Conservation (phyloP, 2,113 vertebrate species). For the Baryphthengus martii region DNA sequence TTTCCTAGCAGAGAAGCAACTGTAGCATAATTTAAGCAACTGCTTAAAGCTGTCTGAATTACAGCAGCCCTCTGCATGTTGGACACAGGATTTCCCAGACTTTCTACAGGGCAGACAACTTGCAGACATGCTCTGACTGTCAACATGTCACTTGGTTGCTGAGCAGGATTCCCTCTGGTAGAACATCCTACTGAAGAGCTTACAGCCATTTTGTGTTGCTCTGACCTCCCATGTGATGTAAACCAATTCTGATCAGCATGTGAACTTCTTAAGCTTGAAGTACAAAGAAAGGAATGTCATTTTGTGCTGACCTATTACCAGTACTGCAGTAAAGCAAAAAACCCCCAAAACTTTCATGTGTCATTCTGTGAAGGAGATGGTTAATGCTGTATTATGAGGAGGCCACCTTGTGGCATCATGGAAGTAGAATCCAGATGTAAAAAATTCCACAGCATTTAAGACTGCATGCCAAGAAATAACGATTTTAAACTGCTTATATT, state of each 20-base stretch:
- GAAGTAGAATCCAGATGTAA: background rate
- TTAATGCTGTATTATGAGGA: background rate
- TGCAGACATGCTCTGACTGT: background rate
- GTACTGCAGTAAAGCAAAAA: background rate
- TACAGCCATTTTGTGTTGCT: background rate
- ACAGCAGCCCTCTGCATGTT: background rate
- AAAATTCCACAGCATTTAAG: background rate
- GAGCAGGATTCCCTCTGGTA: background rate
- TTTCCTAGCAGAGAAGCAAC: background rate
- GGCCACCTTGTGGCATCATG: background rate
- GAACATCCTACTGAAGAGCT: background rate
- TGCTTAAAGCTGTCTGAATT: background rate
- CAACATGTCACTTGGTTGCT: accelerated
- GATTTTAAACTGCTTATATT: background rate
- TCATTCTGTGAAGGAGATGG: background rate
- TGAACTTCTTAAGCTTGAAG: background rate
- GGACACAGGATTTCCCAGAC: background rate
- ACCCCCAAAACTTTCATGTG: accelerated
- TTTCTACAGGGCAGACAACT: background rate
- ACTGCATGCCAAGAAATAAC: background rate
- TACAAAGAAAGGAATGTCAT: background rate
- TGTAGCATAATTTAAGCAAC: background rate
- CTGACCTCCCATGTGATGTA: background rate
- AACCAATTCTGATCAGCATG: background rate
- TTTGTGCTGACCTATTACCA: background rate